phyloP scores from a whole-genome alignment of 1,140 invertebrate species.

The Trachymyrmex septentrionalis region DNA sequence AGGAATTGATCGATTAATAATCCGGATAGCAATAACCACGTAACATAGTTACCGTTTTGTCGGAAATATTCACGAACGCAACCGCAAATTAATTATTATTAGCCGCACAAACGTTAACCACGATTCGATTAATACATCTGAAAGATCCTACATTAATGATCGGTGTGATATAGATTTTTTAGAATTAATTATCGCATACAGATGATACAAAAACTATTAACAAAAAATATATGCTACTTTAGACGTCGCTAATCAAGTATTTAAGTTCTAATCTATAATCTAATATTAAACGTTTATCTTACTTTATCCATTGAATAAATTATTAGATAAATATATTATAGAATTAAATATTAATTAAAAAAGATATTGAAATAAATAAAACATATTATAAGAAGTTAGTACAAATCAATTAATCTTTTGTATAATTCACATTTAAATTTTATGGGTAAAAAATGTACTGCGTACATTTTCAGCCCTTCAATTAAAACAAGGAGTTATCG shows the following conservation, averaged over 20 bases:
- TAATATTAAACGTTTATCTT: neutral
- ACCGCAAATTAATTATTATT: slow-evolving; percentile 58
- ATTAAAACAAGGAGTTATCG: slow-evolving; percentile 1
- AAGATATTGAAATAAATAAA: neutral
- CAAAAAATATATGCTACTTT: neutral
- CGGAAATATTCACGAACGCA: slow-evolving; percentile 48
- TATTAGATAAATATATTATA: too few relatives aligned
- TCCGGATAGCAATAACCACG: slow-evolving; percentile 17
- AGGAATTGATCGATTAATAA: slow-evolving; percentile 62
- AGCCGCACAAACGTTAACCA: slow-evolving; percentile 60
- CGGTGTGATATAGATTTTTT: slow-evolving; percentile 52
- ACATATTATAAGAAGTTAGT: neutral
- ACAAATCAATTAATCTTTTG: neutral
- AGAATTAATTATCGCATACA: slow-evolving; percentile 32
- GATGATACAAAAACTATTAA: neutral
- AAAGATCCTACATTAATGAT: slow-evolving; percentile 57
- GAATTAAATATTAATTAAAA: too few relatives aligned
- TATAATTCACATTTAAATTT: neutral
- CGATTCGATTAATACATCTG: slow-evolving; percentile 45
- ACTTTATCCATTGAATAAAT: neutral
- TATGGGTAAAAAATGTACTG: neutral
- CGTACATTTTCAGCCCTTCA: neutral
- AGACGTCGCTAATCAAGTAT: neutral
- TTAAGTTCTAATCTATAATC: neutral
- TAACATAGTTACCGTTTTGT: slow-evolving; percentile 54